Percentiles rank a stretch among this genome's conserved stretches.
Conservation (phyloP, 1,140 invertebrate species). For the Leptinotarsa defecta region DNA sequence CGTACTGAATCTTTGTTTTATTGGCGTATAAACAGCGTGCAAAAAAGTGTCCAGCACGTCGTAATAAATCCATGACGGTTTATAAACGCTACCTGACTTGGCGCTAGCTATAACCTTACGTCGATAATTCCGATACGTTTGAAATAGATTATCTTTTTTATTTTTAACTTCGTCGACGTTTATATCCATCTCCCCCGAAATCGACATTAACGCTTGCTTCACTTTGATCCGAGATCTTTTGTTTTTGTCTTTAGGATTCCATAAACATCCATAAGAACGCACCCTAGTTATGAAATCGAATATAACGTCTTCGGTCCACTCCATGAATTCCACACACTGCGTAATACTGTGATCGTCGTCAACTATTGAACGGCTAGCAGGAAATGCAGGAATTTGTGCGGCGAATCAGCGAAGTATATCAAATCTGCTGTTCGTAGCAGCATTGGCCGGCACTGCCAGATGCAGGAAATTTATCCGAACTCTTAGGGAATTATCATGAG, state of each 20-base stretch:
- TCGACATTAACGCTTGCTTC: not conserved
- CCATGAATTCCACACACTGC: not conserved
- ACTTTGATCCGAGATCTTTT: not conserved
- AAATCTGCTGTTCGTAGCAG: not conserved
- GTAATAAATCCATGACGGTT: not conserved
- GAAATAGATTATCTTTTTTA: conserved; percentile 1
- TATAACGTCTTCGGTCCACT: not conserved
- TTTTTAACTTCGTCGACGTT: conserved; percentile 2
- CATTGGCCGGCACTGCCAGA: too few species aligned
- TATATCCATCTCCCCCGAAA: not conserved
- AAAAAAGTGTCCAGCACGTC: not conserved
- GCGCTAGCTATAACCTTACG: not conserved
- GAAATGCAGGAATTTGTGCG: not conserved
- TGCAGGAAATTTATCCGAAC: too few species aligned
- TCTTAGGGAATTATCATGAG: too few species aligned
- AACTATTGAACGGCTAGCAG: not conserved
- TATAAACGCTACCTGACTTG: not conserved
- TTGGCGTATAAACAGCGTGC: not conserved
- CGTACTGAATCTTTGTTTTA: not conserved
- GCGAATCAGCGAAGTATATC: not conserved
- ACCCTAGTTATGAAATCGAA: not conserved
- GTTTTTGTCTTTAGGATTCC: not conserved
- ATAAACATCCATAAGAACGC: not conserved
- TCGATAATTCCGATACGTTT: not conserved
- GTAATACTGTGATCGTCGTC: too few species aligned